Evolutionary conservation across 2,888 invertebrate species (phyloP).

Genomic region (Heliconius cydno): DNA sequence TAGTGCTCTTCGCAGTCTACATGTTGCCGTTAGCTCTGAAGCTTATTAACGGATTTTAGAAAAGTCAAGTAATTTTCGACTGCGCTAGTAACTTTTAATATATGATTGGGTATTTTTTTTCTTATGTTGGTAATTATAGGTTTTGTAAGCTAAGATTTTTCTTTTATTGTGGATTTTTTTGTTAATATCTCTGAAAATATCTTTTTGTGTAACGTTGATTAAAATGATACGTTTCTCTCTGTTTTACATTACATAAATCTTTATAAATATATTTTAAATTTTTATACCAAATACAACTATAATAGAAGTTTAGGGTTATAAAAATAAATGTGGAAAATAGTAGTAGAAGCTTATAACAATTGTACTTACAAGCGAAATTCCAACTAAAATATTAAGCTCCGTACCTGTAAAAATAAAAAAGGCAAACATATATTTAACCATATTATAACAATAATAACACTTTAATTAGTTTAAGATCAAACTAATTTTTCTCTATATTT

Average conservation of each 20-base stretch:
- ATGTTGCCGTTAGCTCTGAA: not conserved
- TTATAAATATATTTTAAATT: not conserved
- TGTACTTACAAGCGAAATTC: not conserved
- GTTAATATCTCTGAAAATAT: not conserved
- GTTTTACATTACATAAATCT: not conserved
- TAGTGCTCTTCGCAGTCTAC: slow-evolving; percentile 1
- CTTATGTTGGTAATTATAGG: not conserved
- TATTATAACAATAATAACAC: not conserved
- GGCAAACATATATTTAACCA: not conserved
- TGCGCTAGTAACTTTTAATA: not conserved
- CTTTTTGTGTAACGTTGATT: no score
- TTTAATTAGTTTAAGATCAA: not conserved
- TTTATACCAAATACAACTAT: not conserved
- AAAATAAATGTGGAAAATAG: not conserved
- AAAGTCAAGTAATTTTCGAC: not conserved
- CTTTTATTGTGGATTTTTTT: not conserved
- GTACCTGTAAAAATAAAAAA: slow-evolving; percentile 14
- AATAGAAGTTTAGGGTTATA: no score
- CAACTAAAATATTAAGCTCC: not conserved
- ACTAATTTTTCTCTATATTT: not conserved
- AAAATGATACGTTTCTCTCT: not conserved
- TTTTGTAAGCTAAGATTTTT: not conserved
- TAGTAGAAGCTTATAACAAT: not conserved
- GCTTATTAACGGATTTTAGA: slow-evolving; percentile 10
- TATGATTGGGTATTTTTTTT: not conserved